Evolutionary conservation across 2,888 invertebrate species (phyloP).

Genomic region (Drosophila ochracea): DNA sequence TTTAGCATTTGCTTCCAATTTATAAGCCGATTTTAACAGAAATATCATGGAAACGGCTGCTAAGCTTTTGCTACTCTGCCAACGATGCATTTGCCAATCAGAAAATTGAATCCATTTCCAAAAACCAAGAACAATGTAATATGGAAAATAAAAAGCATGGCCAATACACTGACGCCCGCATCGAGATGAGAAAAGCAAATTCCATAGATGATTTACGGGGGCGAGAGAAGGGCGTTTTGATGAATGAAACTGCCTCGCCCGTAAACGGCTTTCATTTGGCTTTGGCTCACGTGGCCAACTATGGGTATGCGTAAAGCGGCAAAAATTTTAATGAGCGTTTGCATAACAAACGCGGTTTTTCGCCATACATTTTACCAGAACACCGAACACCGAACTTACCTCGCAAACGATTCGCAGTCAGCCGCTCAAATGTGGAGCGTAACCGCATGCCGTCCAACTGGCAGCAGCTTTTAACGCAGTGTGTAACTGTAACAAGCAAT

Average conservation of each 20-base stretch:
- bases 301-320: slow-evolving; percentile 57
- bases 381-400: not conserved
- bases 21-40: slow-evolving; percentile 13
- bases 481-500: slow-evolving; percentile 75
- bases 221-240: not conserved
- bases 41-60: not conserved
- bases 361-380: slow-evolving; percentile 25
- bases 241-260: slow-evolving; percentile 2
- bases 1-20: not conserved
- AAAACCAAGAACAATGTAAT: slow-evolving; percentile 19
- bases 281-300: slow-evolving; percentile 50
- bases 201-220: slow-evolving; percentile 3
- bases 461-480: slow-evolving; percentile 58
- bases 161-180: slow-evolving; percentile 3
- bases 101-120: not conserved
- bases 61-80: not conserved
- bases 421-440: slow-evolving; percentile 8
- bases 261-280: slow-evolving; percentile 41
- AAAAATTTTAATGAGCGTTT: slow-evolving; percentile 77
- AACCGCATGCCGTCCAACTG: slow-evolving; percentile 38
- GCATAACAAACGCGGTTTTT: slow-evolving; percentile 76
- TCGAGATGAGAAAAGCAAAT: slow-evolving; percentile 17
- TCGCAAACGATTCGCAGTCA: not conserved
- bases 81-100: not conserved
- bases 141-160: not conserved